A percentile compares a stretch with the other conserved stretches of the same genome.
These are phyloP conservation scores for Percopsis omiscomaycus DNA, from an alignment of 2,797 vertebrate species.

Conservation along the genomic window DNA sequence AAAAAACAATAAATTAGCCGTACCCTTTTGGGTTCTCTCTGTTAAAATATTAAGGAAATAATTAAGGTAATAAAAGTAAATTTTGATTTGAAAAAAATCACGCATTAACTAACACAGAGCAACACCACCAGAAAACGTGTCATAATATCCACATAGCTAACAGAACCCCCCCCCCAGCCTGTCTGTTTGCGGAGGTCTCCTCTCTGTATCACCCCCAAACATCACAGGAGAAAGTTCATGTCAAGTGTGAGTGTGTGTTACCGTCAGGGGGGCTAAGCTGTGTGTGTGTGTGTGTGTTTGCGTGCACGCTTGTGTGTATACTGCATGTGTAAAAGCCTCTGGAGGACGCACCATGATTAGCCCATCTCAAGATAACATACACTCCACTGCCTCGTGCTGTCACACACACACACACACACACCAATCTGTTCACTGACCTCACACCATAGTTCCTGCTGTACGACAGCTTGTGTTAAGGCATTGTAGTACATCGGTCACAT, in stretches of 20 bases:
- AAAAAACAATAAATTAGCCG: conserved; percentile 82
- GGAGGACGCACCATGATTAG: neutral
- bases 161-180: neutral
- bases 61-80: conserved; percentile 57
- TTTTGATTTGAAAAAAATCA: conserved; percentile 58
- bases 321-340: neutral
- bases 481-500: conserved; percentile 65
- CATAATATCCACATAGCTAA: conserved; percentile 66
- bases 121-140: conserved; percentile 77
- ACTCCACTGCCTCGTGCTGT: neutral
- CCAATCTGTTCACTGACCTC: neutral
- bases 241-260: conserved; percentile 8
- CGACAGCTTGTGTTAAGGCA: conserved; percentile 81
- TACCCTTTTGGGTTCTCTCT: conserved; percentile 67
- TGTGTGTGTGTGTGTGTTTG: conserved; percentile 5
- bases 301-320: neutral
- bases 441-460: conserved; percentile 46
- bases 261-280: conserved; percentile 10
- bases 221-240: conserved; percentile 20
- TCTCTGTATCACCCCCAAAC: conserved; percentile 10
- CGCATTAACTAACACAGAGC: conserved; percentile 77
- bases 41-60: conserved; percentile 61
- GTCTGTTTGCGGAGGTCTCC: conserved; percentile 29
- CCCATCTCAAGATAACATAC: neutral
- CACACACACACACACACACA: neutral